Evolutionary conservation across 2,797 vertebrate genomes (phyloP), one percentile per base, ranked within the genome.

Genomic region (Poecile montanus): DNA sequence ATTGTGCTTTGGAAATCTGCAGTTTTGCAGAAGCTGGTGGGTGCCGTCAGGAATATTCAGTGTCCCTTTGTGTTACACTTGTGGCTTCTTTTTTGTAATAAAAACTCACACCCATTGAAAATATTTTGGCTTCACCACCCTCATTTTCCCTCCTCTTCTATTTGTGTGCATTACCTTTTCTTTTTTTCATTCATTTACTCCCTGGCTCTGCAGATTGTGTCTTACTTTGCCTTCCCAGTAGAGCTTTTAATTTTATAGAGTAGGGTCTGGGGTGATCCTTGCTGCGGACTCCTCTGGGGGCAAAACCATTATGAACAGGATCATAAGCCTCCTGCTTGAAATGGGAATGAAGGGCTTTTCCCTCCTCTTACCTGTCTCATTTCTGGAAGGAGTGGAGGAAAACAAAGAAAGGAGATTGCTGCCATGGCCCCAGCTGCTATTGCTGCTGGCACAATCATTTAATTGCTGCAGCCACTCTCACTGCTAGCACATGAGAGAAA

Each of bases 401-500:
- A 84, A 61, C 45, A 63, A 51, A 75, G 51, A 22, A 51, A 73
- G n/a, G n/a, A 71, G 54, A 63, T 61, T 57, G 30, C 57, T 91
- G 68, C 53, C 16, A 8, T 34, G 29, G 70, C 36, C 32, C 18
- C 53, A 79, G 61, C 87, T 93, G 80, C 56, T 79, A 10, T 32
- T 45, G 19, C n/a, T 23, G 10, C 75, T 86, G 18, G 79, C 22
- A 25, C 32, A 18, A 81, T 74, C 8, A 38, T 54, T 83, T 83
- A 68, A 79, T 75, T 78, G 62, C 85, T 78, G 30, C 44, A 91
- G 54, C 85, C 30, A 7, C 72, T 85, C 60, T 91, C 34, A 16
- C 44, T 89, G 50, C 53, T 58, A 44, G 75, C 75, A 42, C 76
- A 60, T 58, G 88, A 65, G 94, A 91, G 62, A 88, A 93, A 92